Base-by-base conservation (phyloP, 2,888 invertebrate species). In the Geophilus truncorum region DNA sequence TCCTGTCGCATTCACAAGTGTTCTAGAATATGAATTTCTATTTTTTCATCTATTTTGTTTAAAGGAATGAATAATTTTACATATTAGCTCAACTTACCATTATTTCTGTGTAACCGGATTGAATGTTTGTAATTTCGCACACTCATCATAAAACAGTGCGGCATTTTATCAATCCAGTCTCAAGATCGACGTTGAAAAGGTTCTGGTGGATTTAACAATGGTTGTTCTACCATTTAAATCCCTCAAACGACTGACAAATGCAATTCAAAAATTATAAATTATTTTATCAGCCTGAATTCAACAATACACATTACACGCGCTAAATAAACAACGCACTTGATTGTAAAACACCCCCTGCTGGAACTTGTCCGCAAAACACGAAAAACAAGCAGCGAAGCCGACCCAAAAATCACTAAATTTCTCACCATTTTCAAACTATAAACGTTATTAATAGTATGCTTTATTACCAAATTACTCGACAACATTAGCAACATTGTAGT, bases 271-370 rank as follows among this genome's bases (percentile, higher is more conserved):
- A 25, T 25, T 70, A 70, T 70, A 23, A 70, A 51, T 51, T 15
- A n/a, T 51, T 51, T 51, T 18, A 18, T 18, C n/a, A 21, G 51
- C 51, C 70, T 70, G 12, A 12, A 10, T 70, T 25, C 70, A 70
- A 70, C 70, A 70, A 70, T 70, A n/a, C 28, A 70, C 70, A 70
- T 28, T 28, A 70, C 70, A 70, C 70, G 70, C 10, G 70, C 70
- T 28, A 70, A 70, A 28, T 70, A 28, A 28, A 70, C 12, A 70
- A 28, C 70, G 70, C 70, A 70, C 70, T 70, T 70, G 70, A 70
- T 70, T 70, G 70, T 70, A 70, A 70, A 70, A 70, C 70, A 70
- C 70, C 70, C 70, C 70, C 70, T 70, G 70, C 25, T 70, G 70
- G 70, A 70, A 10, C 70, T 70, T 70, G 25, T 2, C 70, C 28